A percentile compares a stretch with the other conserved stretches of the same genome.
Conservation (phyloP, 1,140 invertebrate species). For the Aphaenogaster ashmeadi region DNA sequence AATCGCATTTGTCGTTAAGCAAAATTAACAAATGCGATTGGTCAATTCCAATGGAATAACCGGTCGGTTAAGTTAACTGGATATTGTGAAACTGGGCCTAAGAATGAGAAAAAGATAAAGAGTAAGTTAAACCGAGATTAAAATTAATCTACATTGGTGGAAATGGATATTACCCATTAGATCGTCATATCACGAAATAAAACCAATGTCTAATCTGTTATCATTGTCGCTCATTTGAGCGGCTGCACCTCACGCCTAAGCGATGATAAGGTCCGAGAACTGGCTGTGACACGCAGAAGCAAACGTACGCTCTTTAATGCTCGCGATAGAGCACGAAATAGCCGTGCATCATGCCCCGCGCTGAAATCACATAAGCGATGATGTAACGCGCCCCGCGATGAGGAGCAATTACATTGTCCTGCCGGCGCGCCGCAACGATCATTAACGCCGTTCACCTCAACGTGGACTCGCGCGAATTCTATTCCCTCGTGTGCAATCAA, state of each 20-base stretch:
- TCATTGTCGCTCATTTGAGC: not conserved
- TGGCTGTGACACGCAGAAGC: not conserved
- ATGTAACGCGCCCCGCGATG: slow-evolving; percentile 38
- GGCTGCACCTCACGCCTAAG: not conserved
- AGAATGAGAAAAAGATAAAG: too few species aligned
- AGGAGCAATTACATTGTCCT: slow-evolving; percentile 48
- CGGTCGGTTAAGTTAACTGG: too few species aligned
- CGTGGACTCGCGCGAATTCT: not conserved
- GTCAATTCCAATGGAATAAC: too few species aligned
- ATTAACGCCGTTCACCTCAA: not conserved
- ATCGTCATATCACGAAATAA: not conserved
- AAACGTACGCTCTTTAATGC: slow-evolving; percentile 19
- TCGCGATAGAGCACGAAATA: slow-evolving; percentile 36
- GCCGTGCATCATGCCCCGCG: slow-evolving; percentile 31
- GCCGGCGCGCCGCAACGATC: slow-evolving; percentile 19
- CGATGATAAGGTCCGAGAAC: not conserved
- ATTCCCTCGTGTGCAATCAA: not conserved
- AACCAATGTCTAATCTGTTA: not conserved
- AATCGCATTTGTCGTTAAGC: too few species aligned
- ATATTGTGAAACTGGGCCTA: too few species aligned
- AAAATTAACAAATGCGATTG: too few species aligned
- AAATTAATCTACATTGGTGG: too few species aligned
- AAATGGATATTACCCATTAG: too few species aligned
- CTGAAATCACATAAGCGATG: slow-evolving; percentile 59
- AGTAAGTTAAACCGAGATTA: too few species aligned